Conservation (phyloP, 2,797 vertebrate genomes). For the Telmatherina bonti region DNA sequence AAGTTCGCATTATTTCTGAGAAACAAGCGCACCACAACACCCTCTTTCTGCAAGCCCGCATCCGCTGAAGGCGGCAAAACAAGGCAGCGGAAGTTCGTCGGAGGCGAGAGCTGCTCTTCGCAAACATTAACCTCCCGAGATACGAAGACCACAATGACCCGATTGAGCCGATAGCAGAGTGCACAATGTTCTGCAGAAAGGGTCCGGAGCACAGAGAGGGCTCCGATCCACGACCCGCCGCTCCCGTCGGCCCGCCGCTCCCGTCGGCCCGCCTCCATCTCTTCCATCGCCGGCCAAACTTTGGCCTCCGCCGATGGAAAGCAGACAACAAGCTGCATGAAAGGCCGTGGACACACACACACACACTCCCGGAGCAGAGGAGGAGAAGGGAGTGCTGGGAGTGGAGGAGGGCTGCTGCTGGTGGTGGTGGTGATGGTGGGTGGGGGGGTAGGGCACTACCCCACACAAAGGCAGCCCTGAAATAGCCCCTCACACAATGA, state of each 20-base stretch:
- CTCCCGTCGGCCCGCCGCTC: no score
- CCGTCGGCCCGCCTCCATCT: neutral
- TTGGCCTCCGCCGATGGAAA: conserved; percentile 63
- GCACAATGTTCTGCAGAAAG: conserved; percentile 46
- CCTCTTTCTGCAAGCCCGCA: conserved; percentile 67
- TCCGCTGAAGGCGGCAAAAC: conserved; percentile 67
- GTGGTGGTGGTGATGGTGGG: conserved; percentile 65
- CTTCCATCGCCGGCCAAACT: conserved; percentile 43
- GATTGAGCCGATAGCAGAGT: conserved; percentile 52
- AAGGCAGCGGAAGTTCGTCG: conserved; percentile 50
- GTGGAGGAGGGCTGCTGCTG: conserved; percentile 67
- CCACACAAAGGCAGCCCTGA: conserved; percentile 98
- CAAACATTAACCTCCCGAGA: conserved; percentile 55
- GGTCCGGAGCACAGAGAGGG: conserved; percentile 2
- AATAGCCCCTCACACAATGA: conserved; percentile 94
- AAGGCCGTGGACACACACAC: conserved; percentile 51
- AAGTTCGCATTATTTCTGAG: conserved; percentile 80
- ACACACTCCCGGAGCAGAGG: no score
- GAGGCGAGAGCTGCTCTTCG: conserved; percentile 38
- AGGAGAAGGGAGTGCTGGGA: conserved; percentile 36
- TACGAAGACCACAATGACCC: conserved; percentile 61
- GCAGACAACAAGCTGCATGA: conserved; percentile 70
- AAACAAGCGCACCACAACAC: conserved; percentile 72
- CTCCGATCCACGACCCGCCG: no score
- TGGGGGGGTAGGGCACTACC: conserved; percentile 88